A percentile compares a stretch with the other conserved stretches of the same genome.
These are phyloP conservation scores for human (Homo sapiens) DNA, from an alignment of 2,113 vertebrate species.

Conservation along the genomic window GRCh38 chrX:80111001-80111500, in stretches of 20 bases:
- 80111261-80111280: conserved; percentile 59
- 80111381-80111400: conserved; percentile 53
- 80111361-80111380: conserved; percentile 58
- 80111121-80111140: conserved; percentile 33
- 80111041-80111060: conserved; percentile 80
- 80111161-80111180: conserved; percentile 57
- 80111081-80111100: conserved; percentile 61
- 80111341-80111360: background rate
- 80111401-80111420: conserved; percentile 49
- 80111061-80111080: conserved; percentile 74
- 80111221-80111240: conserved; percentile 62
- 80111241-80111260: conserved; percentile 50
- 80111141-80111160: conserved; percentile 61
- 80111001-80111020: conserved; percentile 75
- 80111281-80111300: conserved; percentile 48
- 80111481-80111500: conserved; percentile 28
- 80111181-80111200: conserved; percentile 2
- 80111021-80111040: conserved; percentile 82
- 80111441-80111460: conserved; percentile 52
- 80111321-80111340: conserved; percentile 54
- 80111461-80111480: background rate
- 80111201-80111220: conserved; percentile 51
- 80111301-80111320: conserved; percentile 18
- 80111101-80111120: conserved; percentile 47
- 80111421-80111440: conserved; percentile 43